phyloP scores from a whole-genome alignment of 2,797 vertebrate species.

The Pachyuromys duprasi region DNA sequence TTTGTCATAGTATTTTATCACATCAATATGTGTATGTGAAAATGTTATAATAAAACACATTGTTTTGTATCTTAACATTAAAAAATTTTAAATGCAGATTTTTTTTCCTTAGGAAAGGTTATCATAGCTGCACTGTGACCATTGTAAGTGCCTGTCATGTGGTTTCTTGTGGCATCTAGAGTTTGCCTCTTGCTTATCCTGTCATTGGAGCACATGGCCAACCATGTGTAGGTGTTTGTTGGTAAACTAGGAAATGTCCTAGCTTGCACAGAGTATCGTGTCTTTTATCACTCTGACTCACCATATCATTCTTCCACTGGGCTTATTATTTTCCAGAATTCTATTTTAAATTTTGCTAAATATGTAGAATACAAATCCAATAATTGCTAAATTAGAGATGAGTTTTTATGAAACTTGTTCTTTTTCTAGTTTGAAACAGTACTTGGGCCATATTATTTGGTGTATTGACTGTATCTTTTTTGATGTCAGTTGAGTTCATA shows the following conservation, averaged over 20 bases:
- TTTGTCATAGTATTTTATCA: not conserved
- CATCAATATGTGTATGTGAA: not conserved
- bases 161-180: not conserved
- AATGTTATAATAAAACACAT: not conserved
- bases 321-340: conserved; percentile 27
- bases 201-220: not conserved
- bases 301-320: not conserved
- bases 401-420: not conserved
- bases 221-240: not conserved
- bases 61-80: not conserved
- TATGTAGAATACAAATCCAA: not conserved
- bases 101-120: not conserved
- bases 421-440: conserved; percentile 58
- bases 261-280: not conserved
- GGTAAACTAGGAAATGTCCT: not conserved
- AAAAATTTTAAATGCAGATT: not conserved
- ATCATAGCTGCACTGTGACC: not conserved
- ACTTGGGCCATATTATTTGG: conserved; percentile 8
- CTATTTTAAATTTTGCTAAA: conserved; percentile 23
- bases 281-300: not conserved
- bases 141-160: rapidly evolving
- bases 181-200: not conserved
- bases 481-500: conserved; percentile 59
- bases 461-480: conserved; percentile 56
- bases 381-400: conserved; percentile 33